Conservation (phyloP, 2,888 invertebrate genomes). For the Heliconius ismenius region DNA sequence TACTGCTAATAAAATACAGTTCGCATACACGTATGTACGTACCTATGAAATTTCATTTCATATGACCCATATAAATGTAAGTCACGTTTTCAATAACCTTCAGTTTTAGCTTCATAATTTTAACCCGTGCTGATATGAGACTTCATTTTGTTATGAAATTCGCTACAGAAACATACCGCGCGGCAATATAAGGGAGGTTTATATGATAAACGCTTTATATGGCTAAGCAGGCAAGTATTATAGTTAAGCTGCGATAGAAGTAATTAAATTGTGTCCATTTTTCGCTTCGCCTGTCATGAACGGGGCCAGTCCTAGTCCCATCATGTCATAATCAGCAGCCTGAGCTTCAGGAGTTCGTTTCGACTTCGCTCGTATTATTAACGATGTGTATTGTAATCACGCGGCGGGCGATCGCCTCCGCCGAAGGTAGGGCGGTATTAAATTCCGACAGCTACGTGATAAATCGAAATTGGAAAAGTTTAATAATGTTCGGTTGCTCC, state of each 20-base stretch:
- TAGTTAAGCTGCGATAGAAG: conserved; percentile 26
- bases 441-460: conserved; percentile 83
- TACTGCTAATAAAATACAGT: conserved; percentile 47
- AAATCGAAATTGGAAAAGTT: conserved; percentile 83
- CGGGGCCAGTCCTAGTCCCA: conserved; percentile 33
- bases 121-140: conserved; percentile 77
- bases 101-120: conserved; percentile 82
- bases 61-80: conserved; percentile 78
- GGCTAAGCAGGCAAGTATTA: conserved; percentile 29
- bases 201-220: conserved; percentile 40
- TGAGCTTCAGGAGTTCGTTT: conserved; percentile 54
- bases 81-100: conserved; percentile 82
- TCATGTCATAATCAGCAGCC: conserved; percentile 56
- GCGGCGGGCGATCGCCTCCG: conserved; percentile 82
- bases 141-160: conserved; percentile 78
- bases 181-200: conserved; percentile 44
- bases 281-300: conserved; percentile 25
- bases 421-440: conserved; percentile 82
- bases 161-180: conserved; percentile 58
- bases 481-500: conserved; percentile 83
- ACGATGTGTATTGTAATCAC: conserved; percentile 82
- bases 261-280: conserved; percentile 38
- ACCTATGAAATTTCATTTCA: conserved; percentile 66
- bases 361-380: conserved; percentile 76
- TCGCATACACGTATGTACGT: conserved; percentile 43